phyloP scores from a whole-genome alignment of 2,797 vertebrate species.

The Limnodromus scolopaceus region DNA sequence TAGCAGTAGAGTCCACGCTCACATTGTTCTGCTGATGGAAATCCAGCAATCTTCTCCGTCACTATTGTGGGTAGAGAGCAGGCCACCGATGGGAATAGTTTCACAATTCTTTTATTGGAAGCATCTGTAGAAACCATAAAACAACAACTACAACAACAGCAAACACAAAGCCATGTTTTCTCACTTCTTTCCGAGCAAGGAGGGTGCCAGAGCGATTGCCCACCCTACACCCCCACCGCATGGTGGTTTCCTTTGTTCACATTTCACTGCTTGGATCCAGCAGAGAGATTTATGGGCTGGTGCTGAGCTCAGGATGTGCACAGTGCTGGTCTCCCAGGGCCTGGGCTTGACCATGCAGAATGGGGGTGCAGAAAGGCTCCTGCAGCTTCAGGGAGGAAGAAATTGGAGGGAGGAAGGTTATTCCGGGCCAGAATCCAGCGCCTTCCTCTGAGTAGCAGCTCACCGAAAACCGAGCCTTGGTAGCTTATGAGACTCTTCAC shows the following conservation, averaged over 20 bases:
- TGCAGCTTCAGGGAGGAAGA: neutral
- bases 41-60: slow-evolving; percentile 25
- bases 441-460: slow-evolving; percentile 1
- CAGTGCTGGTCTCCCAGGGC: neutral
- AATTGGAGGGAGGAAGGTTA: slow-evolving; percentile 29
- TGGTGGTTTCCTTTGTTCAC: slow-evolving; percentile 67
- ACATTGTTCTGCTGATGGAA: slow-evolving; percentile 41
- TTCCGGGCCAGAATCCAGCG: slow-evolving; percentile 3
- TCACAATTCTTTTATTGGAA: slow-evolving; percentile 71
- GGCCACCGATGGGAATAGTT: slow-evolving; percentile 63
- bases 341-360: neutral
- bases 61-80: slow-evolving; percentile 22
- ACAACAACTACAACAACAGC: slow-evolving; percentile 63
- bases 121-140: slow-evolving; percentile 71
- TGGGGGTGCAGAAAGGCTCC: slow-evolving; percentile 12
- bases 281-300: slow-evolving; percentile 58
- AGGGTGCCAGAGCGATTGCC: slow-evolving; percentile 49
- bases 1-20: neutral
- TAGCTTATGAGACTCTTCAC: neutral
- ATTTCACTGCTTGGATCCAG: slow-evolving; percentile 65
- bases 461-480: neutral
- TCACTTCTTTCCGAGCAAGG: slow-evolving; percentile 53
- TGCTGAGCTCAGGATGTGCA: slow-evolving; percentile 23
- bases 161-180: slow-evolving; percentile 68
- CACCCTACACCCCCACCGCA: neutral